Conservation (phyloP, 2,888 invertebrate species). For the Mesoligia furuncula region DNA sequence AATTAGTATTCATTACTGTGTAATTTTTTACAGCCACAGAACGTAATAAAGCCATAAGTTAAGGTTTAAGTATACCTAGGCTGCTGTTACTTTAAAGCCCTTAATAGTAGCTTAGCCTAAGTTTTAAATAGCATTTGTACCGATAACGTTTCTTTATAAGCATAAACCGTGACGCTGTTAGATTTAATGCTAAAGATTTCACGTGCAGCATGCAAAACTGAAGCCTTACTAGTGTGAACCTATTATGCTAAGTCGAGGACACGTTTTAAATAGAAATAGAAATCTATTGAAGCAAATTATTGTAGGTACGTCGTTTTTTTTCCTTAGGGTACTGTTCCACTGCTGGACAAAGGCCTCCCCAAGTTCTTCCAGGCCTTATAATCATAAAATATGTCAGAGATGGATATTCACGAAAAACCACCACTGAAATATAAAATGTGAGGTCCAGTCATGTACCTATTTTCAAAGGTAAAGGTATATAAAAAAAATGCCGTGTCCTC, state of each 20-base stretch:
- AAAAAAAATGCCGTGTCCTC: too few relatives aligned
- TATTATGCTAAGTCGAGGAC: conserved; percentile 65
- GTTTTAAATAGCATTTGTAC: not conserved
- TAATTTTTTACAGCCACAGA: conserved; percentile 14
- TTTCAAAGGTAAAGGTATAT: too few relatives aligned
- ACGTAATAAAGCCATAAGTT: not conserved
- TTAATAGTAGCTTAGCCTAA: not conserved
- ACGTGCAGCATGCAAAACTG: conserved; percentile 64
- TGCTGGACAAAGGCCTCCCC: not conserved
- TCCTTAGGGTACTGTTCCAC: not conserved
- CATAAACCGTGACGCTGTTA: conserved; percentile 27
- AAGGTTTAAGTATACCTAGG: not conserved
- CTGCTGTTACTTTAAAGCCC: not conserved
- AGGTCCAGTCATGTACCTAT: not conserved
- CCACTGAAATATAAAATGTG: not conserved
- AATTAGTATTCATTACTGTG: conserved; percentile 24
- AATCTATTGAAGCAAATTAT: conserved; percentile 20
- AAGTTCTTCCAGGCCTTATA: too few relatives aligned
- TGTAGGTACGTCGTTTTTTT: not conserved
- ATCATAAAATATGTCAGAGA: not conserved
- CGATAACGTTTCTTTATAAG: not conserved
- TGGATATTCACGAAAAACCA: not conserved
- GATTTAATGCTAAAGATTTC: conserved; percentile 50
- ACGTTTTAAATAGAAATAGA: conserved; percentile 48
- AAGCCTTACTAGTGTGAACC: conserved; percentile 62